Percentiles rank a stretch among this genome's conserved stretches.
phyloP scores from a whole-genome alignment of 2,888 invertebrate species.

The Xestobium rufovillosum region DNA sequence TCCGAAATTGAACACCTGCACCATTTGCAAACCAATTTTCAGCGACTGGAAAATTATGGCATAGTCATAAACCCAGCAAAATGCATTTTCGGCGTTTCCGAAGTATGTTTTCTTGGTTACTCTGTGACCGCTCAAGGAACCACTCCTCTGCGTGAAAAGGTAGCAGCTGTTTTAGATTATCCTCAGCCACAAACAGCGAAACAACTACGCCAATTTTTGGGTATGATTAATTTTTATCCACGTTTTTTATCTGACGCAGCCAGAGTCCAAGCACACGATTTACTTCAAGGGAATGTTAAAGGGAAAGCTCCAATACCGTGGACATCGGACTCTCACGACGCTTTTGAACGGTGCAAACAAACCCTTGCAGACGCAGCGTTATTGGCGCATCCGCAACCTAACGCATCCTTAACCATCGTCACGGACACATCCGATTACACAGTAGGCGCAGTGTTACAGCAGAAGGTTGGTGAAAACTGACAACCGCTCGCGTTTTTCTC shows the following conservation, averaged over 20 bases:
- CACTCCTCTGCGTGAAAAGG: too few species aligned
- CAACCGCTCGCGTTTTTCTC: too few species aligned
- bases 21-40: background rate
- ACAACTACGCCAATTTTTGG: background rate
- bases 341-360: constrained; percentile 29
- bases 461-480: constrained; percentile 23
- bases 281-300: too few species aligned
- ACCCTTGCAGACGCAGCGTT: constrained; percentile 28
- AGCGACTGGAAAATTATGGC: background rate
- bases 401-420: constrained; percentile 25
- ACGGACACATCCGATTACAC: constrained; percentile 34
- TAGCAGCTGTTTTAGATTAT: too few species aligned
- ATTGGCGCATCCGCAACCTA: constrained; percentile 30
- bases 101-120: too few species aligned
- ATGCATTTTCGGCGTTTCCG: background rate
- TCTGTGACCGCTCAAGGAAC: too few species aligned
- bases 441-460: constrained; percentile 35
- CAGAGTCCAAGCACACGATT: too few species aligned
- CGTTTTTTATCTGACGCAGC: too few species aligned
- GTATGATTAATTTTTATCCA: too few species aligned
- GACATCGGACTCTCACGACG: constrained; percentile 20
- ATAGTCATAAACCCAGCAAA: background rate
- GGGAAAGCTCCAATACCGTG: too few species aligned
- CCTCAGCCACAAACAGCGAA: constrained; percentile 1
- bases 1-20: background rate